Evolutionary conservation across 2,797 vertebrate species (phyloP).

Genomic region (Anisognathus igniventris): DNA sequence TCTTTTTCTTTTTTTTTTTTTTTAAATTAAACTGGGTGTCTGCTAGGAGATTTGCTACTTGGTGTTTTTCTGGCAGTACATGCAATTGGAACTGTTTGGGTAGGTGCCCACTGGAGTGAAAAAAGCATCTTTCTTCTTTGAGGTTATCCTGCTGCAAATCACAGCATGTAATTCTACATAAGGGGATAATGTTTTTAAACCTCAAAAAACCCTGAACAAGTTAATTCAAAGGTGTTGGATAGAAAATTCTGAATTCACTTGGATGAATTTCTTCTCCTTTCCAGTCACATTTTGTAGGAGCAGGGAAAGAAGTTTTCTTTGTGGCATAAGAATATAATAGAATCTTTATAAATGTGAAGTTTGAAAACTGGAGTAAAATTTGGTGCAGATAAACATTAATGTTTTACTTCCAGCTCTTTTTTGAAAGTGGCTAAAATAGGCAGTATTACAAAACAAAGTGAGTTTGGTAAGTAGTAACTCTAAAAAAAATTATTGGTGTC

Average conservation of each 20-base stretch:
- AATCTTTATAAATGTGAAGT: neutral
- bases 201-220: neutral
- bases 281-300: neutral
- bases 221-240: neutral
- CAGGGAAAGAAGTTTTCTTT: neutral
- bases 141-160: neutral
- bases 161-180: neutral
- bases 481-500: neutral
- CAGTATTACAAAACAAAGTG: neutral
- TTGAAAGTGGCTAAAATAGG: neutral
- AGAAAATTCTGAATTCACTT: neutral
- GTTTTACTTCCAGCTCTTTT: neutral
- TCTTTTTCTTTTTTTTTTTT: rapidly evolving
- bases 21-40: neutral
- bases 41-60: neutral
- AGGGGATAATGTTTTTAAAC: neutral
- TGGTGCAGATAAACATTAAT: neutral
- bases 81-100: neutral
- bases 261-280: neutral
- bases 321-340: neutral
- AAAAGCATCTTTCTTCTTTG: neutral
- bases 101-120: neutral
- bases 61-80: neutral
- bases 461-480: neutral
- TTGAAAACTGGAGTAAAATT: neutral